phyloP scores from a whole-genome alignment of 2,113 vertebrate genomes.

The Dolichotis patagonum region DNA sequence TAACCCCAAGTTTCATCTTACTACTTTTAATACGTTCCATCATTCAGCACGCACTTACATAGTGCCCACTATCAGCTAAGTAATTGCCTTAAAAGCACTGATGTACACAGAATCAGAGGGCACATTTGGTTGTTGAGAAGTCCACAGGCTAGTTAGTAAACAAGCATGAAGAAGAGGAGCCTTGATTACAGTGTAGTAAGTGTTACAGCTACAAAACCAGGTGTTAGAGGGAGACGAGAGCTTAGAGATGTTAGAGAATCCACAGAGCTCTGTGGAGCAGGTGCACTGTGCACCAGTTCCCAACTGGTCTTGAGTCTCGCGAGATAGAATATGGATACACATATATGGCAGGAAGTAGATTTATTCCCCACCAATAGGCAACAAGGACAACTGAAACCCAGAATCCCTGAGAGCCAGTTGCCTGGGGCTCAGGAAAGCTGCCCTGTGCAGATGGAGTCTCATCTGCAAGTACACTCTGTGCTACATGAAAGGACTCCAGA shows the following conservation, averaged over 20 bases:
- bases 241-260: background rate
- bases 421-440: background rate
- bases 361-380: background rate
- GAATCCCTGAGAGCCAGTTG: too few relatives aligned
- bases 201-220: background rate
- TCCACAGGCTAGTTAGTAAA: background rate
- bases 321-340: background rate
- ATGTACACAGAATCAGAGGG: background rate
- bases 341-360: background rate
- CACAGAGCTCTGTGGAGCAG: too few relatives aligned
- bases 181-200: background rate
- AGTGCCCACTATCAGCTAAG: background rate
- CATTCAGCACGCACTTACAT: too few relatives aligned
- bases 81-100: background rate
- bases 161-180: too few relatives aligned
- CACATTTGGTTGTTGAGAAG: background rate
- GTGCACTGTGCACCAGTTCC: background rate
- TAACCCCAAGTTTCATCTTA: background rate
- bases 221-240: background rate
- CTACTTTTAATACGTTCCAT: background rate
- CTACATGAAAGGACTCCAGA: background rate
- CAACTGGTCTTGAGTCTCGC: too few relatives aligned
- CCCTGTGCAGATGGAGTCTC: background rate
- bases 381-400: too few relatives aligned
- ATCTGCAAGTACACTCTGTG: fast-evolving